A percentile compares a stretch with the other conserved stretches of the same genome.
Evolutionary conservation across 2,888 invertebrate species (phyloP).

Genomic region (Anorthoa munda): DNA sequence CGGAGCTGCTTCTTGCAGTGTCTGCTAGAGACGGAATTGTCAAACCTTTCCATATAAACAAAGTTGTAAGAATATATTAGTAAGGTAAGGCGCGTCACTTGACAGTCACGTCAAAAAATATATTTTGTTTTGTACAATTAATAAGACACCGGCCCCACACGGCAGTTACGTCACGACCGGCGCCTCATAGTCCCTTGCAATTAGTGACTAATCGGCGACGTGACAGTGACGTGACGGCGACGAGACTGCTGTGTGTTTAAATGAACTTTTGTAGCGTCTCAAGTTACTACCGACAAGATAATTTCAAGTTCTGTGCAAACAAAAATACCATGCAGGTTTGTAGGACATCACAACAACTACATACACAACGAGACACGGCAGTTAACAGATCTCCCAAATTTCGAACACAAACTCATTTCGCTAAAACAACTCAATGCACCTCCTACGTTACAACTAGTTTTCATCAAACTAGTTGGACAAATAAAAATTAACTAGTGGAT

Average conservation of each 20-base stretch:
- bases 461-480: constrained; percentile 38
- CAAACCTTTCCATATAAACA: not conserved
- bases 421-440: constrained; percentile 53
- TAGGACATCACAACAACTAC: constrained; percentile 14
- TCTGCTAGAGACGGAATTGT: not conserved
- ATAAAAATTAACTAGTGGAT: constrained; percentile 28
- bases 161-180: too few relatives aligned
- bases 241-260: not conserved
- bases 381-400: constrained; percentile 36
- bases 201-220: not conserved
- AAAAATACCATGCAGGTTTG: constrained; percentile 20
- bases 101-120: too few relatives aligned
- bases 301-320: not conserved
- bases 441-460: constrained; percentile 22
- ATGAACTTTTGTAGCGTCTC: not conserved
- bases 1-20: not conserved
- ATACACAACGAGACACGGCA: constrained; percentile 13
- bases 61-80: too few relatives aligned
- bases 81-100: too few relatives aligned
- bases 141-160: too few relatives aligned
- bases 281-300: too few relatives aligned
- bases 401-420: constrained; percentile 49
- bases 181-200: not conserved
- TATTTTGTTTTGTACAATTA: too few relatives aligned
- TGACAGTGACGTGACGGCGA: not conserved